phyloP scores from a whole-genome alignment of 2,888 invertebrate species.

The Morpho achilles region DNA sequence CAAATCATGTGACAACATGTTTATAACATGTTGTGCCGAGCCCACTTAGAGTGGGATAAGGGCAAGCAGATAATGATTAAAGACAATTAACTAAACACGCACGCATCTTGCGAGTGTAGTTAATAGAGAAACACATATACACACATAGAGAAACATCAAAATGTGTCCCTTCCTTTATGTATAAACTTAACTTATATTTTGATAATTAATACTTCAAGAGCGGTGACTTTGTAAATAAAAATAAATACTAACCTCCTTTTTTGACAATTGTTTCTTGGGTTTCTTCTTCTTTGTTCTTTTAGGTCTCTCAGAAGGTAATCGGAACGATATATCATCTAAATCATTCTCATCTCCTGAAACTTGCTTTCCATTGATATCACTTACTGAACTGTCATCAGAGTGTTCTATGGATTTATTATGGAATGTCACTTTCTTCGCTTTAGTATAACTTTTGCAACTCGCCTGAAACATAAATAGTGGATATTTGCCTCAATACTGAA shows the following conservation, averaged over 20 bases:
- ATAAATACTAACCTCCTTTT: slow-evolving; percentile 56
- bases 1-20: no score
- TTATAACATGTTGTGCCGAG: no score
- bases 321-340: slow-evolving; percentile 55
- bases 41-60: no score
- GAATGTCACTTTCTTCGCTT: slow-evolving; percentile 62
- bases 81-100: no score
- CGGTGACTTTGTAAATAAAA: no score
- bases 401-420: slow-evolving; percentile 40
- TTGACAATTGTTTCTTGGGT: slow-evolving; percentile 48
- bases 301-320: slow-evolving; percentile 45
- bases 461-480: slow-evolving; percentile 44
- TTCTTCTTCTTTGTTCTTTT: slow-evolving; percentile 53
- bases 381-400: slow-evolving; percentile 32
- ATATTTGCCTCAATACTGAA: no score
- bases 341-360: slow-evolving; percentile 53
- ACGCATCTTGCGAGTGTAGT: no score
- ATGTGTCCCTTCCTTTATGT: no score
- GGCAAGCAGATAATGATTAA: no score
- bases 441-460: slow-evolving; percentile 62
- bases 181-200: neutral
- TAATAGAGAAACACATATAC: no score
- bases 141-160: no score
- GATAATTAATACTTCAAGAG: neutral
- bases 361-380: slow-evolving; percentile 19